These are phyloP conservation scores for Acanthurus leucopareius DNA, from an alignment of 2,797 vertebrate genomes.

Conservation along the genomic window DNA sequence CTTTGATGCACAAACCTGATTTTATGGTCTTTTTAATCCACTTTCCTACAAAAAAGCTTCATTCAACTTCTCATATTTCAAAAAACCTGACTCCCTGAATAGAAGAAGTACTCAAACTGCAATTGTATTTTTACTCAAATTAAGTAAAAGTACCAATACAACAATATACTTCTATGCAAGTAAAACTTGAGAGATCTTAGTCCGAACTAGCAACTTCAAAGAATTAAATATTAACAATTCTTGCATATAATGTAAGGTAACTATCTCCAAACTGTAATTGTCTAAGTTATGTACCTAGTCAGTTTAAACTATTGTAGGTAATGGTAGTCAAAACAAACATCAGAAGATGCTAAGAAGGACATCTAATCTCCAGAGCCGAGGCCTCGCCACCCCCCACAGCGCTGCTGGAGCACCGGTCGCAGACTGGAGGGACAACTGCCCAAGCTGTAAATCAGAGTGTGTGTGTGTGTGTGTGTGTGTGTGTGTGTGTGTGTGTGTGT, in stretches of 20 bases:
- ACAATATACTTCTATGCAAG: neutral
- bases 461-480: constrained; percentile 33
- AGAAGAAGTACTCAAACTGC: neutral
- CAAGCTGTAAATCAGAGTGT: constrained; percentile 75
- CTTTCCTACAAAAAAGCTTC: neutral
- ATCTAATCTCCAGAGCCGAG: constrained; percentile 18
- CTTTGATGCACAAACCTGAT: too few relatives aligned
- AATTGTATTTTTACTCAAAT: neutral
- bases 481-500: constrained; percentile 33
- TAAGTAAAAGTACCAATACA: neutral
- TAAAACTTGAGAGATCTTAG: neutral
- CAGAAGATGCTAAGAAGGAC: constrained; percentile 40
- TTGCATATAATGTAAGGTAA: neutral
- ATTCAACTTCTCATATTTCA: neutral
- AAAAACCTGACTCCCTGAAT: too few relatives aligned
- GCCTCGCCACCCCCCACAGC: constrained; percentile 35
- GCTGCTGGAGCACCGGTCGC: constrained; percentile 51
- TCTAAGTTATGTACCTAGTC: neutral
- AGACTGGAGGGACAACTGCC: constrained; percentile 71
- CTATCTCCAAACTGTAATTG: neutral
- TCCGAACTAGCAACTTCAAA: neutral
- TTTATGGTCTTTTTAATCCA: neutral
- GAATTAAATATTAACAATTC: neutral
- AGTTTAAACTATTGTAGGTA: neutral
- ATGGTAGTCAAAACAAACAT: constrained; percentile 48